Base-by-base conservation (phyloP, 35 echinoderm and acorn worm species). In the Acanthaster planci region DNA sequence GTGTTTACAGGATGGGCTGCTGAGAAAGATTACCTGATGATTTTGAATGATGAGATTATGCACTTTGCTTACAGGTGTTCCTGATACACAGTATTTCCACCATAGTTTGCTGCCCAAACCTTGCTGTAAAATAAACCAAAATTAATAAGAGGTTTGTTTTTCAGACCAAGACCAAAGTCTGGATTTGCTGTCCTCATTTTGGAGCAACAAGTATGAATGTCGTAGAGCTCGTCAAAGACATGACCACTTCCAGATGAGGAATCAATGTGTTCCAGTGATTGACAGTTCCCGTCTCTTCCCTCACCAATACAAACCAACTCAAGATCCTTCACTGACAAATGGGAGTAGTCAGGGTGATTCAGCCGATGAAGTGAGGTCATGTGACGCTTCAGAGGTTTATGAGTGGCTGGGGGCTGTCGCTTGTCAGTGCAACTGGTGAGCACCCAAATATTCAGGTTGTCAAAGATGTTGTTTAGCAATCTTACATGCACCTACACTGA, bases 351-450 rank as follows among this genome's bases (percentile, higher is more conserved):
- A 75, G 36, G 40, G 36, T 21, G 15, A 42, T 31, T 32, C 6
- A 22, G 85, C 54, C 36, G 17, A 37, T 40, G 32, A 60, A 54
- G 55, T 38, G 18, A 14, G 38, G 39, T 37, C 32, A n/a, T 79
- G 77, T 80, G 57, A 88, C 18, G 78, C 86, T 19, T 18, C 17
- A 15, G 78, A 80, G 10, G 30, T 88, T 17, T 80, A 80, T 80
- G 86, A 88, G 40, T 88, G 86, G 86, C 19, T 88, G 5, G 86
- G 86, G n/a, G 86, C 86, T 32, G 40, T 88, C 10, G 50, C 86
- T 26, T 88, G 86, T 80, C 30, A 77, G 78, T 77, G 44, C 30
- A 21, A 39, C 17, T 87, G 76, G 85, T 87, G 18, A 44, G 76
- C 32, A 47, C 12, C 42, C 42, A 6, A 47, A 47, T 6, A 47